These are phyloP conservation scores for Tenthredo scrophulariae DNA, from an alignment of 2,888 invertebrate species.

Conservation along the genomic window DNA sequence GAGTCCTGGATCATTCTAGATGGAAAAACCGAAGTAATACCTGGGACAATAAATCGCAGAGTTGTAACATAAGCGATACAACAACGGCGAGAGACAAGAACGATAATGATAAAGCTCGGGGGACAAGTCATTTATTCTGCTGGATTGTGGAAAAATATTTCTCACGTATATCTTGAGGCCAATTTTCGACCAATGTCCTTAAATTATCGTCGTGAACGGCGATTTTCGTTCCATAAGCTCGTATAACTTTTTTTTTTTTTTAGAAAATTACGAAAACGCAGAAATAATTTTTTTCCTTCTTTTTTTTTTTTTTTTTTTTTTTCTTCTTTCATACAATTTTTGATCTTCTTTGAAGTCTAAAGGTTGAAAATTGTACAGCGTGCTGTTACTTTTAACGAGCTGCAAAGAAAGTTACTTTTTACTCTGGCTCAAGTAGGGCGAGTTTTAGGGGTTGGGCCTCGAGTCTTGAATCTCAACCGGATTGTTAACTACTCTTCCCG, in stretches of 20 bases:
- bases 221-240: too few relatives aligned
- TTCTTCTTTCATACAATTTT: not conserved
- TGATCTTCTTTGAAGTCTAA: not conserved
- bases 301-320: not conserved
- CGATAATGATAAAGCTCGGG: not conserved
- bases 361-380: not conserved
- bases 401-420: conserved; percentile 45
- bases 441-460: not conserved
- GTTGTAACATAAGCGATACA: conserved; percentile 7
- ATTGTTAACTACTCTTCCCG: conserved; percentile 38
- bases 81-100: not conserved
- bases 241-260: too few relatives aligned
- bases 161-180: not conserved
- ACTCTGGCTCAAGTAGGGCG: conserved; percentile 18
- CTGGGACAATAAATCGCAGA: conserved; percentile 26
- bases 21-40: conserved; percentile 1
- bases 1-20: conserved; percentile 20
- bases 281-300: not conserved
- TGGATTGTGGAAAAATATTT: not conserved
- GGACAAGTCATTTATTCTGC: not conserved
- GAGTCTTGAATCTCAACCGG: conserved; percentile 7
- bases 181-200: not conserved
- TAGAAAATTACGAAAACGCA: too few relatives aligned
- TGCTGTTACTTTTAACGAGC: conserved; percentile 47
- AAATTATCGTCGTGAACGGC: not conserved